A percentile compares a stretch with the other conserved stretches of the same genome.
phyloP scores from a whole-genome alignment of 2,113 vertebrate genomes.

The Gulo gulo region DNA sequence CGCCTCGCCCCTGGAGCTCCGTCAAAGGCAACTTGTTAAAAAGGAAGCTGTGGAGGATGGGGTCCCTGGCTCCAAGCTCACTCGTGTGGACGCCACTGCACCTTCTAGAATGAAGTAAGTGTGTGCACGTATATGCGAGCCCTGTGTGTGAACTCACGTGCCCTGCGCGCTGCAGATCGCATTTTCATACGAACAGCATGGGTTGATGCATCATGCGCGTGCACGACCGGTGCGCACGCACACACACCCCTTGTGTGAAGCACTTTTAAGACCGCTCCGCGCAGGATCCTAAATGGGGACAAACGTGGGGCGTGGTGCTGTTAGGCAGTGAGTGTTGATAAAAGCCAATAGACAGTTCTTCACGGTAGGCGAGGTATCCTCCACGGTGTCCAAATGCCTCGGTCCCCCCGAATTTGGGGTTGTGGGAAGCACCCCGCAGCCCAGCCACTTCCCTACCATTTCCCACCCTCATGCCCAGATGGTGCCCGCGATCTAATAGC shows the following conservation, averaged over 20 bases:
- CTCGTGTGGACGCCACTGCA: not conserved
- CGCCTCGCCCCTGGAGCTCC: not conserved
- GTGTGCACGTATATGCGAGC: fast-evolving
- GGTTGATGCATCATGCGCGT: not conserved
- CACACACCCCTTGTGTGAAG: not conserved
- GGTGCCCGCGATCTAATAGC: slow-evolving; percentile 49
- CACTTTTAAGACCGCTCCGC: not conserved
- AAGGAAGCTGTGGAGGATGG: not conserved
- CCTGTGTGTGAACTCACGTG: not conserved
- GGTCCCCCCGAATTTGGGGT: not conserved
- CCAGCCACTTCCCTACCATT: not conserved
- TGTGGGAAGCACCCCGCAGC: slow-evolving; percentile 42
- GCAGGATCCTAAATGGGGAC: not conserved
- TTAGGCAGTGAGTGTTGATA: not conserved
- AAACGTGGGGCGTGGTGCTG: not conserved
- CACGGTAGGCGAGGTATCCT: not conserved
- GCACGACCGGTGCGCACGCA: not conserved
- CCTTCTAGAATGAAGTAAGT: not conserved
- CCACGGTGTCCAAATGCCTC: not conserved
- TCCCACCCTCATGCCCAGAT: slow-evolving; percentile 50
- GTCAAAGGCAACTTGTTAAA: not conserved
- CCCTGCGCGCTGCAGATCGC: fast-evolving
- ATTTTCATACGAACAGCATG: not conserved
- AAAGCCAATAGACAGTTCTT: slow-evolving; percentile 32
- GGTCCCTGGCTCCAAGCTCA: not conserved